Conservation (phyloP, 2,797 vertebrate genomes). For the Prionace glauca region DNA sequence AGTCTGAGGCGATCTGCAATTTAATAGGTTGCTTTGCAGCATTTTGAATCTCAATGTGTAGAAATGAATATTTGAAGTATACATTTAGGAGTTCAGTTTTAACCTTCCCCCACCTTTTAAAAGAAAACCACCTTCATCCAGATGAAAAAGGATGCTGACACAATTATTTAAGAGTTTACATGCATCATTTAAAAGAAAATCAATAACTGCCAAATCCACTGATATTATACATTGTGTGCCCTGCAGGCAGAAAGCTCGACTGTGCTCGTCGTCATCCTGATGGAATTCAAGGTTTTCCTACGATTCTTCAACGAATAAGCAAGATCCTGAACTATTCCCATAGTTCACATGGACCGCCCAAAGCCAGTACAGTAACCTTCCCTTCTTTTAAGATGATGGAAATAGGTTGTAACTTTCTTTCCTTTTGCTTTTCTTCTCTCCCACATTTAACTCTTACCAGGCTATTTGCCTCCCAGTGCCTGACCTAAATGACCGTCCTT, state of each 20-base stretch:
- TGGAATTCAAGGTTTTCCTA: conserved; percentile 76
- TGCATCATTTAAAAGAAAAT: background rate
- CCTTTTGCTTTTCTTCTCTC: background rate
- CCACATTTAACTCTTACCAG: background rate
- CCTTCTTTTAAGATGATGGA: background rate
- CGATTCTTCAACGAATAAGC: conserved; percentile 79
- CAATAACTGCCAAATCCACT: background rate
- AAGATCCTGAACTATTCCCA: conserved; percentile 78
- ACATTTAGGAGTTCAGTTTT: background rate
- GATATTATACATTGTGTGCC: conserved; percentile 27
- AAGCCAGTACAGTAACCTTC: conserved; percentile 50
- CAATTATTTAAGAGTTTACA: background rate
- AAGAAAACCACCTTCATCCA: background rate
- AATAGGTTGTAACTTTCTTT: background rate
- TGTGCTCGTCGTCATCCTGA: conserved; percentile 54
- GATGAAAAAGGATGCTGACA: background rate
- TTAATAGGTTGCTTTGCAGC: background rate
- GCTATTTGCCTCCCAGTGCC: background rate
- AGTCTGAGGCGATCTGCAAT: background rate
- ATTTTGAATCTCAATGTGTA: background rate
- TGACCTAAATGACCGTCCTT: background rate
- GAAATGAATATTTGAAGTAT: background rate
- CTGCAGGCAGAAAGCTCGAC: conserved; percentile 66
- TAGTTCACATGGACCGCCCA: conserved; percentile 50
- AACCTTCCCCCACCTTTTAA: background rate